These are phyloP conservation scores for Ophraella communa DNA, from an alignment of 2,888 invertebrate species.

Conservation along the genomic window DNA sequence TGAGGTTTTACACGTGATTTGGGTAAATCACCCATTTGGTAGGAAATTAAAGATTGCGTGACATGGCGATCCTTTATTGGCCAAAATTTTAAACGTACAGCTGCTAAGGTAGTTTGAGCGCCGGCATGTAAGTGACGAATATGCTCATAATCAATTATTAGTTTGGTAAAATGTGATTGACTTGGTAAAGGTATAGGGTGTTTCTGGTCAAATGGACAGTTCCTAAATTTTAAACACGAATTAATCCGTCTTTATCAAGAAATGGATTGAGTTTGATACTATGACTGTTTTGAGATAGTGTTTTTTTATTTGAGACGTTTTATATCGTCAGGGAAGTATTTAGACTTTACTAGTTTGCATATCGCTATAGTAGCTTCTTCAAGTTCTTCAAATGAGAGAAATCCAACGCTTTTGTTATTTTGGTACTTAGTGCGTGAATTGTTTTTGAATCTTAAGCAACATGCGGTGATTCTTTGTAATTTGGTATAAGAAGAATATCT, in stretches of 20 bases:
- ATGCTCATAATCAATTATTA: constrained; percentile 36
- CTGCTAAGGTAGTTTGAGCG: constrained; percentile 21
- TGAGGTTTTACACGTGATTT: no score
- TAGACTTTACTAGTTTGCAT: neutral
- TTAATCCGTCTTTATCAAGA: neutral
- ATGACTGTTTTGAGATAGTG: neutral
- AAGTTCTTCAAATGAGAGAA: neutral
- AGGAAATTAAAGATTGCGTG: no score
- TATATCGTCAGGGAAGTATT: neutral
- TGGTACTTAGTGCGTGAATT: no score
- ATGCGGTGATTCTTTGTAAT: constrained; percentile 12
- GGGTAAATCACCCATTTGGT: no score
- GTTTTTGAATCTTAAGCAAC: constrained; percentile 17
- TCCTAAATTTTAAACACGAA: neutral
- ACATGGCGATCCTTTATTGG: constrained; percentile 46
- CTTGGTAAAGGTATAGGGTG: constrained; percentile 25
- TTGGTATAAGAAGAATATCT: no score
- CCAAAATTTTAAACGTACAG: constrained; percentile 30
- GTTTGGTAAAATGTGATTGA: constrained; percentile 21
- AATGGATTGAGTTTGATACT: neutral
- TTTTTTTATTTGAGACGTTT: neutral
- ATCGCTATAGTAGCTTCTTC: neutral
- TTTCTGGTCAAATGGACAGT: constrained; percentile 1
- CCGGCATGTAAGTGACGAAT: constrained; percentile 32
- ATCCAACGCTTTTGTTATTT: no score